These are phyloP conservation scores for Prunella himalayana DNA, from an alignment of 2,113 vertebrate genomes.

Conservation along the genomic window DNA sequence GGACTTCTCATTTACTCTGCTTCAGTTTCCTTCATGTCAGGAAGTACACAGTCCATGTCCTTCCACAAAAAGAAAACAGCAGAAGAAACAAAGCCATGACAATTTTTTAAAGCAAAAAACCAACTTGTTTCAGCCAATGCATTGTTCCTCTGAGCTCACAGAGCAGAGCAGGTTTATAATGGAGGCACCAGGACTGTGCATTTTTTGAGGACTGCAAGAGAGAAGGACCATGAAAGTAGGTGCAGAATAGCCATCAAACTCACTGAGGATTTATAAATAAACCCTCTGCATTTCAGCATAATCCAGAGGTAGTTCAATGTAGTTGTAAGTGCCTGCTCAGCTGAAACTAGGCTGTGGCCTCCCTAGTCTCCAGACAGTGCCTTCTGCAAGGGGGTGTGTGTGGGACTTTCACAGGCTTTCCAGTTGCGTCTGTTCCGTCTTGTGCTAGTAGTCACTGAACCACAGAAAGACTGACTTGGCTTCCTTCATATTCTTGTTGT, in stretches of 20 bases:
- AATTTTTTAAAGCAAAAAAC: not conserved
- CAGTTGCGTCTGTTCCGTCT: constrained; percentile 45
- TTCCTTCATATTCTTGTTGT: constrained; percentile 57
- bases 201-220: not conserved
- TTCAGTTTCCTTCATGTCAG: not conserved
- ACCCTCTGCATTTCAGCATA: not conserved
- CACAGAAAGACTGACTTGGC: constrained; percentile 62
- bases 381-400: not conserved
- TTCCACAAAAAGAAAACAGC: not conserved
- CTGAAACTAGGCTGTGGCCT: constrained; percentile 6
- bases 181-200: not conserved
- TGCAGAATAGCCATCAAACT: not conserved
- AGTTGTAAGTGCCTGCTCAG: not conserved
- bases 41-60: not conserved
- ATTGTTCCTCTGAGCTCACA: not conserved
- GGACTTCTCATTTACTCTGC: not conserved
- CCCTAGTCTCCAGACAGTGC: not conserved
- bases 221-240: not conserved
- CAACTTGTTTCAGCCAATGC: not conserved
- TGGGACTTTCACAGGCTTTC: constrained; percentile 62
- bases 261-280: not conserved
- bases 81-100: not conserved
- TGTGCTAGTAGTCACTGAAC: constrained; percentile 38
- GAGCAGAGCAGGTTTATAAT: not conserved
- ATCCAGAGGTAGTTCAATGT: not conserved